Evolutionary conservation across 2,113 vertebrate genomes (phyloP).

Genomic region (Egretta garzetta): DNA sequence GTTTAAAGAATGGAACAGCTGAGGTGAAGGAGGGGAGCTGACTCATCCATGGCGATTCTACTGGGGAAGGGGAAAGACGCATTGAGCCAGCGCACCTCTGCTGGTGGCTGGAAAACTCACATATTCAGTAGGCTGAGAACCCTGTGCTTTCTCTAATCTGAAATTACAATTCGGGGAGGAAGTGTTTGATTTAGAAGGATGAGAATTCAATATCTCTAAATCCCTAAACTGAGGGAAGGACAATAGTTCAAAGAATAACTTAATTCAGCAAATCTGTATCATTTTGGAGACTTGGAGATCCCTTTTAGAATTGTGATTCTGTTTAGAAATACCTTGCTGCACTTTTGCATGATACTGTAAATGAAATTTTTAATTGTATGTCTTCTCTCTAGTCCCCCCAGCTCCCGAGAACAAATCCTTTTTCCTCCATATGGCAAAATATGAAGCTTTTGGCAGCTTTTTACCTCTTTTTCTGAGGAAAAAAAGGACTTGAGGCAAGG

Average conservation of each 20-base stretch:
- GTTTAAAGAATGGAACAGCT: background rate
- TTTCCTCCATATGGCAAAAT: background rate
- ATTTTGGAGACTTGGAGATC: background rate
- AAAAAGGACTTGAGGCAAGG: background rate
- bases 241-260: background rate
- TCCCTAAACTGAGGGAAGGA: background rate
- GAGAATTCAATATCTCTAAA: background rate
- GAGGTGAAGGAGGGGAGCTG: background rate
- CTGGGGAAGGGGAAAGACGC: background rate
- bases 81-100: background rate
- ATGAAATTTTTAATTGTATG: background rate
- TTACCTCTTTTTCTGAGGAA: background rate
- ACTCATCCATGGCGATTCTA: rapidly evolving
- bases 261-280: background rate
- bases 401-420: background rate
- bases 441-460: background rate
- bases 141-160: background rate
- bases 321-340: background rate
- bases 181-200: background rate
- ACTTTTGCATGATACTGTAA: background rate
- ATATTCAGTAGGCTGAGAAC: background rate
- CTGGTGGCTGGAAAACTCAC: background rate
- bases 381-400: background rate
- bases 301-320: background rate
- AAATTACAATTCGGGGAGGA: background rate